These are phyloP conservation scores for Drosophila paramelanica DNA, from an alignment of 2,888 invertebrate species.

Conservation along the genomic window DNA sequence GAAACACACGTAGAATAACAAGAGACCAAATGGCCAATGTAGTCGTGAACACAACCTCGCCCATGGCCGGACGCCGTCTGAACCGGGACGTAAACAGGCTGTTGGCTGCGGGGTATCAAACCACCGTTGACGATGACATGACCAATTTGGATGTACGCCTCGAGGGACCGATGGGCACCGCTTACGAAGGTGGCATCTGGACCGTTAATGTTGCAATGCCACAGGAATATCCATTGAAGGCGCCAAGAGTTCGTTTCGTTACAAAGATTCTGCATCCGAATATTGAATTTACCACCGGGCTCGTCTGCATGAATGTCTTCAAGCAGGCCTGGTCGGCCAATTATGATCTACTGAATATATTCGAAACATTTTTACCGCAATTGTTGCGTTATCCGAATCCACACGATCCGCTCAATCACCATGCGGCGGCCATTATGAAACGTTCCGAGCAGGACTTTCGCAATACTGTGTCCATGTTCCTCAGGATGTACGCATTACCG, in stretches of 20 bases:
- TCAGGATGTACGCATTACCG: slow-evolving; percentile 63
- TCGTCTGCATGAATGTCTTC: slow-evolving; percentile 71
- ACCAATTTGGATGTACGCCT: slow-evolving; percentile 58
- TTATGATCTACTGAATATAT: slow-evolving; percentile 68
- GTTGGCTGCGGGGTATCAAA: slow-evolving; percentile 58
- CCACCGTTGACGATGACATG: slow-evolving; percentile 57
- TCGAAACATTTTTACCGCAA: slow-evolving; percentile 69
- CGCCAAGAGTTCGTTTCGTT: slow-evolving; percentile 60
- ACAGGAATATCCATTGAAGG: slow-evolving; percentile 64
- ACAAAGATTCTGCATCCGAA: slow-evolving; percentile 69
- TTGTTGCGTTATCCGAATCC: slow-evolving; percentile 67
- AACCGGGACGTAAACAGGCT: slow-evolving; percentile 63
- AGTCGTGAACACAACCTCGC: slow-evolving; percentile 69
- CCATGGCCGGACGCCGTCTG: slow-evolving; percentile 64
- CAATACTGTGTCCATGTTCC: slow-evolving; percentile 52
- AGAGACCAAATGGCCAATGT: slow-evolving; percentile 63
- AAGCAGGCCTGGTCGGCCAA: slow-evolving; percentile 70
- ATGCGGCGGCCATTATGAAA: slow-evolving; percentile 60
- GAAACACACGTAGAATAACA: slow-evolving; percentile 47
- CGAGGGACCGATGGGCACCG: slow-evolving; percentile 65
- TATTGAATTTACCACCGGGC: slow-evolving; percentile 64
- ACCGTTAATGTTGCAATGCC: slow-evolving; percentile 60
- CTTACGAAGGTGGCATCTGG: slow-evolving; percentile 70
- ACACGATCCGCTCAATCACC: slow-evolving; percentile 61
- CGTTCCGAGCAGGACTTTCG: slow-evolving; percentile 59